A percentile compares a stretch with the other conserved stretches of the same genome.
These are phyloP conservation scores for Chaetorhynchus papuensis DNA, from an alignment of 2,113 vertebrate genomes.

Conservation along the genomic window DNA sequence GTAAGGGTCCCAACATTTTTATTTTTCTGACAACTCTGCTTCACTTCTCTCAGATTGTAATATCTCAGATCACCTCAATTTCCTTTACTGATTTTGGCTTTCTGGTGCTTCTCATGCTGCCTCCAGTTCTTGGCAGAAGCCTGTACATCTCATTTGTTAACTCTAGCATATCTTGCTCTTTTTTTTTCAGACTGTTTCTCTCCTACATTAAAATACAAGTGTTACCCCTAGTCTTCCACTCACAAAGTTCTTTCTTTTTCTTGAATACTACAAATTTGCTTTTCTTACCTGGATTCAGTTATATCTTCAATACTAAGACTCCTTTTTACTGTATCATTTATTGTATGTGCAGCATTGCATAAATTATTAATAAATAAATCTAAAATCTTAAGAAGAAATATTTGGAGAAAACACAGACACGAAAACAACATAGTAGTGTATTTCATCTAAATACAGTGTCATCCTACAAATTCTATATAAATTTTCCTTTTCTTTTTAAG, in stretches of 20 bases:
- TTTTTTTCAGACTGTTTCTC: background rate
- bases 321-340: background rate
- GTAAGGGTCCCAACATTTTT: background rate
- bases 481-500: background rate
- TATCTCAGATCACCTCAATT: background rate
- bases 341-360: background rate
- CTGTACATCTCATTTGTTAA: background rate
- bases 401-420: background rate
- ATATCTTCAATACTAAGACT: background rate
- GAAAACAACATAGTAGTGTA: background rate
- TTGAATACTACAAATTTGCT: background rate
- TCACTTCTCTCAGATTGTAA: background rate
- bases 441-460: background rate
- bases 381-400: background rate
- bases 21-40: background rate
- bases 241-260: background rate
- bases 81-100: background rate
- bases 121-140: background rate
- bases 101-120: background rate
- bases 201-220: background rate
- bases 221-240: background rate
- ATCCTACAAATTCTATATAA: background rate
- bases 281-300: background rate
- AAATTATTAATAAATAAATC: background rate
- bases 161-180: background rate